These are phyloP conservation scores for Caenorhabditis uteleia DNA, from an alignment of 2,888 invertebrate genomes.

Conservation along the genomic window DNA sequence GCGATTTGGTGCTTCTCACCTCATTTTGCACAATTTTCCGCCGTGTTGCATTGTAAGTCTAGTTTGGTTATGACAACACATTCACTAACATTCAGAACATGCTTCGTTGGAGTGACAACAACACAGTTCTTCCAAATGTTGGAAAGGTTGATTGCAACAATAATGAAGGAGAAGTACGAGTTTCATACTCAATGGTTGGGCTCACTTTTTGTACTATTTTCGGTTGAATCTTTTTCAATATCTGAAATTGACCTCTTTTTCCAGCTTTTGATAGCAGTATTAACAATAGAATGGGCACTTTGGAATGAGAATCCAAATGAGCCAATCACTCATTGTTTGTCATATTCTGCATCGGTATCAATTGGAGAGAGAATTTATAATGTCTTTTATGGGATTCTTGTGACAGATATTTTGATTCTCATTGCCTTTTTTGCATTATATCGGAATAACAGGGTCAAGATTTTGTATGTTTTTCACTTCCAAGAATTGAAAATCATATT, in stretches of 20 bases:
- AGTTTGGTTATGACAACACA: not conserved
- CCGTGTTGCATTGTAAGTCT: slow-evolving; percentile 25
- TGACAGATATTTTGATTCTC: slow-evolving; percentile 18
- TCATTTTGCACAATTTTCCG: slow-evolving; percentile 14
- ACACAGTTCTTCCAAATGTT: slow-evolving; percentile 32
- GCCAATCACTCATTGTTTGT: slow-evolving; percentile 28
- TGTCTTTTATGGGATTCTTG: slow-evolving; percentile 23
- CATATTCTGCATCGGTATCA: slow-evolving; percentile 28
- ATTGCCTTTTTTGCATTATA: slow-evolving; percentile 8
- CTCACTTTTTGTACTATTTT: slow-evolving; percentile 17
- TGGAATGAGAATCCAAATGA: slow-evolving; percentile 30
- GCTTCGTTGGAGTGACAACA: slow-evolving; percentile 27
- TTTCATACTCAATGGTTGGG: slow-evolving; percentile 30
- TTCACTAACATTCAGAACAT: slow-evolving; percentile 15
- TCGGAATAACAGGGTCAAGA: slow-evolving; percentile 17
- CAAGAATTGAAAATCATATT: not conserved
- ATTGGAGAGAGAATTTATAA: slow-evolving; percentile 27
- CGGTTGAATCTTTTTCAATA: slow-evolving; percentile 10
- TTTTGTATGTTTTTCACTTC: slow-evolving; percentile 13
- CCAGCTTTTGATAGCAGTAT: slow-evolving; percentile 21
- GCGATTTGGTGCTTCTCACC: slow-evolving; percentile 24
- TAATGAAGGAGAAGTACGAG: slow-evolving; percentile 24
- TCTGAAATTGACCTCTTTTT: not conserved
- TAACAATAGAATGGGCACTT: slow-evolving; percentile 26
- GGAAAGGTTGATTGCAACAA: slow-evolving; percentile 25